Base-by-base conservation (phyloP, 2,797 vertebrate genomes). In the Percopsis omiscomaycus region DNA sequence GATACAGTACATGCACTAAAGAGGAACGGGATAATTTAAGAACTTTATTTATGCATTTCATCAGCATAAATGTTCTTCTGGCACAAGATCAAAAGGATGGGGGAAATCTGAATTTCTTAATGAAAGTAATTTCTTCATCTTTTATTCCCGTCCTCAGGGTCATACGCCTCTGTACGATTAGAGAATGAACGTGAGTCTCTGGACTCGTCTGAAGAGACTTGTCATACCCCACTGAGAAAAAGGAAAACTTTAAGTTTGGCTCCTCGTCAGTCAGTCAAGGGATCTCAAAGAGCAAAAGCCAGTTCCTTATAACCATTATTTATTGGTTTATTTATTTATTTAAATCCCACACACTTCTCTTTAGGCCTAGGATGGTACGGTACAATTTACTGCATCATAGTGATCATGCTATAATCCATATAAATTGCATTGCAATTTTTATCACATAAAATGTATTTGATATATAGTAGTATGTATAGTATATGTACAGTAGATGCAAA, bases 31-130 rank as follows among this genome's bases (percentile, higher is more conserved):
- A 91, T 91, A 87, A 92, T 91, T 92, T 88, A 92, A 85, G 89
- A 92, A 92, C 89, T 92, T 91, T 92, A 92, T 92, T 92, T 92
- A 90, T 92, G 89, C 90, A 92, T 92, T 92, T 93, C 91, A 93
- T 92, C 92, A 93, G 91, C 91, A 92, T 92, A 92, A 92, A 92
- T 92, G 91, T 93, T 91, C 90, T 92, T 91, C 89, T 93, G 90
- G 92, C 91, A 76, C 81, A 77, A 92, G 91, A 93, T 93, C 91
- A 92, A 92, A 92, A 91, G 91, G 86, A 90, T 89, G 87, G 77
- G 83, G 80, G 80, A 82, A 91, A 91, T 92, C 88, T 89, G 92
- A 92, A 92, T 92, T 92, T 90, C 91, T 92, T 92, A 94, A 93
- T 94, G 93, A 92, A 94, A 93, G 92, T 93, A 84, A 90, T 92